Evolutionary conservation across 92 coral and sea anemone species (phyloP).

Genomic region (Palythoa caribaeorum): DNA sequence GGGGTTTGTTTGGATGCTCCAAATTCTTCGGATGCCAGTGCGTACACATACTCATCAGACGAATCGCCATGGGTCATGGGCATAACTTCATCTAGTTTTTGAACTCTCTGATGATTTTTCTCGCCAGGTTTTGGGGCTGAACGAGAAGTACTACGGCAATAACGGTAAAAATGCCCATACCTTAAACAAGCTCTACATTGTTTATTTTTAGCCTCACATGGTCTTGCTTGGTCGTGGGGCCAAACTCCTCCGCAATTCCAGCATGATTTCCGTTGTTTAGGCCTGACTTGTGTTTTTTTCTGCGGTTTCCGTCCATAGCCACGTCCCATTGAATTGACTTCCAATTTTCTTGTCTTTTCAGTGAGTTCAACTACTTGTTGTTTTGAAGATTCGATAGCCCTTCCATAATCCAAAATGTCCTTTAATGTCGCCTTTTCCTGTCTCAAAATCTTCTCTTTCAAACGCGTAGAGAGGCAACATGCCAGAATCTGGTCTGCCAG

Average conservation of each 20-base stretch:
- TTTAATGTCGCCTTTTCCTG: conserved; percentile 53
- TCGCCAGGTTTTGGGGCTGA: neutral
- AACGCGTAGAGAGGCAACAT: conserved; percentile 25
- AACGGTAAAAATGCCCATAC: neutral
- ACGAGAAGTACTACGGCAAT: conserved; percentile 6
- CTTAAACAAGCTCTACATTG: neutral
- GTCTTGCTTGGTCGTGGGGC: neutral
- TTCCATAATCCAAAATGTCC: conserved; percentile 49
- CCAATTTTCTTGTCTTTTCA: conserved; percentile 13
- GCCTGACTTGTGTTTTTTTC: conserved; percentile 3
- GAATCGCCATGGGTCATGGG: neutral
- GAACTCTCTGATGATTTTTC: neutral
- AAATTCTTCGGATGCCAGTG: conserved; percentile 10
- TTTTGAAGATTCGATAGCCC: conserved; percentile 39
- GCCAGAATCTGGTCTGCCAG: conserved; percentile 55
- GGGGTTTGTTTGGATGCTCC: neutral
- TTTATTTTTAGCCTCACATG: conserved; percentile 4
- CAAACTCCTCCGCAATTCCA: conserved; percentile 46
- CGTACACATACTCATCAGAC: neutral
- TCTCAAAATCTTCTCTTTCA: conserved; percentile 52
- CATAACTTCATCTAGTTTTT: neutral
- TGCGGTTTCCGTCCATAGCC: conserved; percentile 21
- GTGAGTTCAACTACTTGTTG: conserved; percentile 49
- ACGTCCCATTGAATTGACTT: conserved; percentile 32
- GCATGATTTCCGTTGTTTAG: conserved; percentile 17